A percentile compares a stretch with the other conserved stretches of the same genome.
Evolutionary conservation across 2,888 invertebrate genomes (phyloP).

Genomic region (Limenitis camilla): DNA sequence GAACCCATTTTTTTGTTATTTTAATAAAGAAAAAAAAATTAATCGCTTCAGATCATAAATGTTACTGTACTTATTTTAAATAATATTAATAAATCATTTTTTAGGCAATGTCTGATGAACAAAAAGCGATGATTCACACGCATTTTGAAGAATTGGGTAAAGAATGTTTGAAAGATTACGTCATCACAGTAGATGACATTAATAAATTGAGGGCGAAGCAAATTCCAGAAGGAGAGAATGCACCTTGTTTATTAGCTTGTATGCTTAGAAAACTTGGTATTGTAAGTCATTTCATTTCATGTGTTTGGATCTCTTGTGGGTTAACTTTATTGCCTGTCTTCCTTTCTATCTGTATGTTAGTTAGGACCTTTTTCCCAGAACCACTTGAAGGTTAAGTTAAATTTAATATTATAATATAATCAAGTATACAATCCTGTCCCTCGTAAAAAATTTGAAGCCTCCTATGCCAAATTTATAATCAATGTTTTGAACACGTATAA

Average conservation of each 20-base stretch:
- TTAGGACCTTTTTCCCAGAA: too few species aligned
- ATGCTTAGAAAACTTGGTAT: conserved; percentile 49
- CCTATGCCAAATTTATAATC: too few species aligned
- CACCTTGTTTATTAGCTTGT: conserved; percentile 57
- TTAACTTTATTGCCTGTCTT: too few species aligned
- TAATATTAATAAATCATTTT: conserved; percentile 2
- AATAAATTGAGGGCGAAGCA: conserved; percentile 36
- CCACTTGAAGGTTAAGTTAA: too few species aligned
- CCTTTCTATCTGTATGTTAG: too few species aligned
- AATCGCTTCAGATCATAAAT: not conserved
- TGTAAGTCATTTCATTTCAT: conserved; percentile 36
- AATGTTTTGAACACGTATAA: not conserved
- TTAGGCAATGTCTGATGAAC: conserved; percentile 56
- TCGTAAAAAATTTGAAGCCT: too few species aligned
- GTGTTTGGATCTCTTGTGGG: too few species aligned
- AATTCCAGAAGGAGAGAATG: conserved; percentile 43
- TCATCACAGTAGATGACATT: conserved; percentile 47
- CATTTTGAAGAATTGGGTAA: conserved; percentile 47
- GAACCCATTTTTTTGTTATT: too few species aligned
- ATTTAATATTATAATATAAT: too few species aligned
- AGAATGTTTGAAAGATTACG: conserved; percentile 43
- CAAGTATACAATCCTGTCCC: too few species aligned
- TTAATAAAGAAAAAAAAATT: too few species aligned
- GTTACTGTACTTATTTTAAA: conserved; percentile 1
- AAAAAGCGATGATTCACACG: conserved; percentile 43